Conservation (phyloP, 1,140 invertebrate genomes). For the Maconellicoccus hirsutus region DNA sequence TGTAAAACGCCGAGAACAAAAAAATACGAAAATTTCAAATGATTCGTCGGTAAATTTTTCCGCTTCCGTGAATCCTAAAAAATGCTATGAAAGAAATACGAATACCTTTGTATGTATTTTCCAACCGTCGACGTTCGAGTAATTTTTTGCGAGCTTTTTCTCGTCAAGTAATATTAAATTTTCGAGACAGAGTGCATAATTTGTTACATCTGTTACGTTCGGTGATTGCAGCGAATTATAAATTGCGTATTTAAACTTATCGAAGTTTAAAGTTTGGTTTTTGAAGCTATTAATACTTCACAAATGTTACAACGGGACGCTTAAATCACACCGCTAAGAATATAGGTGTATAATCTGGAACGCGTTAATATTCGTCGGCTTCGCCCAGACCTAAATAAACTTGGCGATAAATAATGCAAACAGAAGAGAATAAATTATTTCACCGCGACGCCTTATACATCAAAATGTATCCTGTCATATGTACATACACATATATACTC, state of each 20-base stretch:
- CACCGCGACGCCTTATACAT: neutral
- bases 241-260: neutral
- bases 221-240: neutral
- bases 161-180: neutral
- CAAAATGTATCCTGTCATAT: neutral
- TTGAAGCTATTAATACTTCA: neutral
- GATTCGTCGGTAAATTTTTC: no score
- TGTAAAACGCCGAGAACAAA: no score
- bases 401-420: neutral
- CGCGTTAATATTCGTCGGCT: neutral
- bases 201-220: neutral
- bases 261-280: slow-evolving; percentile 7
- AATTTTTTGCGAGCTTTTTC: no score
- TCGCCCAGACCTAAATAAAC: neutral
- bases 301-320: neutral
- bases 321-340: neutral
- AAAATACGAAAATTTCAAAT: no score
- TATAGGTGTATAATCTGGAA: neutral
- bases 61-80: no score
- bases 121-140: no score
- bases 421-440: neutral
- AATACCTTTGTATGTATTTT: no score
- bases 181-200: neutral
- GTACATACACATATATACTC: neutral
- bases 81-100: no score